These are phyloP conservation scores for Uloborus plumipes DNA, from an alignment of 2,888 invertebrate genomes.

Conservation along the genomic window DNA sequence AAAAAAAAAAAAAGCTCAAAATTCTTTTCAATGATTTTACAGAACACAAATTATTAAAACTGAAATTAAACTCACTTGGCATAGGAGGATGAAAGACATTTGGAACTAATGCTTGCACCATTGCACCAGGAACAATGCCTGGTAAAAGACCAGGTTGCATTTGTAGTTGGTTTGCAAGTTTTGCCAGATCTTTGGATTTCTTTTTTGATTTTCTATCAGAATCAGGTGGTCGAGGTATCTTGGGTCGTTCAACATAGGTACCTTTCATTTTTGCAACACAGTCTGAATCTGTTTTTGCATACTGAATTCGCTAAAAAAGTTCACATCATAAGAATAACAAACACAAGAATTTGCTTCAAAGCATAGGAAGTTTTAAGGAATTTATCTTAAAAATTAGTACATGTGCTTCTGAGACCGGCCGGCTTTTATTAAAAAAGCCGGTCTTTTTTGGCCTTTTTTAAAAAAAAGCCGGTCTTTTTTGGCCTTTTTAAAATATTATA, in stretches of 20 bases:
- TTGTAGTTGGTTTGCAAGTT: constrained; percentile 70
- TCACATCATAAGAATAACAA: too few relatives aligned
- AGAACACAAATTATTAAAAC: not conserved
- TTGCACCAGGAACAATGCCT: constrained; percentile 42
- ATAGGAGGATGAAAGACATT: constrained; percentile 34
- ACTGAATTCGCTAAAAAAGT: constrained; percentile 82
- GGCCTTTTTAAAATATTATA: too few relatives aligned
- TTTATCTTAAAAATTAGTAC: too few relatives aligned
- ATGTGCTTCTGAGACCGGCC: too few relatives aligned
- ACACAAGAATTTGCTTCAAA: too few relatives aligned
- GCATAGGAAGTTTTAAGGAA: too few relatives aligned
- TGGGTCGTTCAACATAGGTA: constrained; percentile 94
- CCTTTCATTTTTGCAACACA: constrained; percentile 97
- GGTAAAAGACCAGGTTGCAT: constrained; percentile 38
- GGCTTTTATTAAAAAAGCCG: too few relatives aligned
- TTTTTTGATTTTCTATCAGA: constrained; percentile 75
- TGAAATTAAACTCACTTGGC: constrained; percentile 12
- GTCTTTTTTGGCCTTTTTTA: too few relatives aligned
- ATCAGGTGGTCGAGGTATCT: constrained; percentile 79
- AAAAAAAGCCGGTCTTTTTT: too few relatives aligned
- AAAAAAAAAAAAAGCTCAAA: too few relatives aligned
- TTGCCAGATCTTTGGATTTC: constrained; percentile 79
- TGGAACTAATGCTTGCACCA: constrained; percentile 40
- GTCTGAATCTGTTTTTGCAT: constrained; percentile 95
- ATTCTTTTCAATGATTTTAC: not conserved